A percentile compares a stretch with the other conserved stretches of the same genome.
Evolutionary conservation across 1,140 invertebrate genomes (phyloP).

Genomic region (Aphaenogaster floridana): DNA sequence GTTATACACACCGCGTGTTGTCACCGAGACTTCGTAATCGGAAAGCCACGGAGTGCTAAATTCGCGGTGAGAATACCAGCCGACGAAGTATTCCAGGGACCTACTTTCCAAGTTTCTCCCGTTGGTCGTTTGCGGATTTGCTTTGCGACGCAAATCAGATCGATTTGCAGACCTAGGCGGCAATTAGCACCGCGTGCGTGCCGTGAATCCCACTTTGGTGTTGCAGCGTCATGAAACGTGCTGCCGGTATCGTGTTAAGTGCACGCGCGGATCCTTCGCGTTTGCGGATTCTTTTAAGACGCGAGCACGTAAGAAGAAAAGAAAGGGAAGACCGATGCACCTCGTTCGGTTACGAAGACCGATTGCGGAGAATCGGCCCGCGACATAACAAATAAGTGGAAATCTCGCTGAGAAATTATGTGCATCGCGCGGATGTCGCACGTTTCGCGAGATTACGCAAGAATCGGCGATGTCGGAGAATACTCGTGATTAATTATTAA

Average conservation of each 20-base stretch:
- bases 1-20: slow-evolving; percentile 10
- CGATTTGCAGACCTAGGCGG: slow-evolving; percentile 50
- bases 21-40: neutral
- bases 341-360: neutral
- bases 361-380: neutral
- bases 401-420: slow-evolving; percentile 36
- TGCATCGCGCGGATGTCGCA: neutral
- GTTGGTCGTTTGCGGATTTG: slow-evolving; percentile 26
- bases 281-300: slow-evolving; percentile 54
- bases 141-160: slow-evolving; percentile 61
- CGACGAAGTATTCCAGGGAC: slow-evolving; percentile 2
- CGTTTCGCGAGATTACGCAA: slow-evolving; percentile 43
- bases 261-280: slow-evolving; percentile 15
- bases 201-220: slow-evolving; percentile 31
- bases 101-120: slow-evolving; percentile 42
- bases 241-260: slow-evolving; percentile 31
- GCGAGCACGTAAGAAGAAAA: neutral
- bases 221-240: slow-evolving; percentile 46
- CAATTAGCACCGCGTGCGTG: slow-evolving; percentile 62
- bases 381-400: neutral
- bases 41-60: neutral
- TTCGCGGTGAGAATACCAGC: neutral
- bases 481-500: slow-evolving; percentile 55
- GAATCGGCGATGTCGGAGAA: neutral
- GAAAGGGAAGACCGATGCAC: neutral